Base-by-base conservation (phyloP, 2,113 vertebrate species). In the Canis aureus region DNA sequence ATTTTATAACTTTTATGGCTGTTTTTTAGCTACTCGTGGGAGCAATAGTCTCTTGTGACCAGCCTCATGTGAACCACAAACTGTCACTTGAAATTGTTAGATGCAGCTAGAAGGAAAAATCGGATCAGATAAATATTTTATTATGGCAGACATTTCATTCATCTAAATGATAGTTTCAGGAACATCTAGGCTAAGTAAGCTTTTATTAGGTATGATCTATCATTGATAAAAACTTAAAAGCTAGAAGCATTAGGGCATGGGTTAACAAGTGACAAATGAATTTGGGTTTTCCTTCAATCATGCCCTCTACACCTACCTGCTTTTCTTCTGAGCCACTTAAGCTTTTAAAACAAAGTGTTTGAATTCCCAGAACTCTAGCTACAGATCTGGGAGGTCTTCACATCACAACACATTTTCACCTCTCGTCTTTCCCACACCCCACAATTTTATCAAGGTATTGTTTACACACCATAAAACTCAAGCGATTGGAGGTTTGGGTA, bases 231-330 rank as follows among this genome's bases (percentile, higher is more conserved):
- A 23, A 38, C n/a, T 8, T 25, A 53, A 71, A 59, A 49, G 53
- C 35, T 60, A 49, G 20, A 19, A 49, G 35, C 0, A 8, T 62
- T 29, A 76, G 8, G 8, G 15, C 22, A 13, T 7, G 20, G 10
- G 20, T 67, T 67, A 59, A 51, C 1, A 69, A 60, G 53, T 6
- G 23, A 35, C 11, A 4, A 2, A 27, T 13, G 38, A 17, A 71
- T 71, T 51, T 49, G 22, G 27, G 13, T 29, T 88, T 35, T 16
- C 64, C 8, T 51, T 8, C 55, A n/a, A 10, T 57, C 62, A 69
- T 9, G 27, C 20, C 11, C 57, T 35, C 35, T 15, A 20, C 0
- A 27, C 8, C 51, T 7, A 69, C 27, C 59, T 0, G 11, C 13
- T 27, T 38, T 71, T 53, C 57, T 64, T 27, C 60, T 20, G 92